Percentiles rank a stretch among this genome's conserved stretches.
phyloP scores from a whole-genome alignment of 2,888 invertebrate species.

The Caprella mutica region DNA sequence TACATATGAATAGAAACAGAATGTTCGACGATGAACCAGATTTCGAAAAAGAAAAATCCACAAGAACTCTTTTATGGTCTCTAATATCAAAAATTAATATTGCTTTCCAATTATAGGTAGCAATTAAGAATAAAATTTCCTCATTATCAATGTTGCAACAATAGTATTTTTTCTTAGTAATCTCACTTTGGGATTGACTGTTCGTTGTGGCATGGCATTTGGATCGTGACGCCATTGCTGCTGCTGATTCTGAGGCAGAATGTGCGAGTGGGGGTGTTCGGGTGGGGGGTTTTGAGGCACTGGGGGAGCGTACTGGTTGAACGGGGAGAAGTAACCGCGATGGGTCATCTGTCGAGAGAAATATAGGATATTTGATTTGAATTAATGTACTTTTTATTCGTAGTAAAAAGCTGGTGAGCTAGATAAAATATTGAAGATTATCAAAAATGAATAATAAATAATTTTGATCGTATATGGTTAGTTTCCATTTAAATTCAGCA shows the following conservation, averaged over 20 bases:
- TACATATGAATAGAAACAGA: no score
- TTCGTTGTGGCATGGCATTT: slow-evolving; percentile 23
- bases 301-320: slow-evolving; percentile 32
- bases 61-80: no score
- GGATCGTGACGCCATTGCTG: slow-evolving; percentile 23
- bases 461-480: no score
- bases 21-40: no score
- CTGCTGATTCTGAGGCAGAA: slow-evolving; percentile 1
- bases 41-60: no score
- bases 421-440: no score
- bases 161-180: background rate
- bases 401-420: slow-evolving; percentile 7
- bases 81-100: background rate
- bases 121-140: background rate
- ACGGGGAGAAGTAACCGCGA: slow-evolving; percentile 31
- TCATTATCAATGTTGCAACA: background rate
- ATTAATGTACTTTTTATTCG: no score
- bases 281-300: slow-evolving; percentile 26
- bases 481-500: no score
- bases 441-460: no score
- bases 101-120: background rate
- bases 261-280: slow-evolving; percentile 11
- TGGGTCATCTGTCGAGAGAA: slow-evolving; percentile 21
- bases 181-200: background rate
- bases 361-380: no score